Conservation (phyloP, 92 coral and sea anemone genomes). For the Porites evermanni region DNA sequence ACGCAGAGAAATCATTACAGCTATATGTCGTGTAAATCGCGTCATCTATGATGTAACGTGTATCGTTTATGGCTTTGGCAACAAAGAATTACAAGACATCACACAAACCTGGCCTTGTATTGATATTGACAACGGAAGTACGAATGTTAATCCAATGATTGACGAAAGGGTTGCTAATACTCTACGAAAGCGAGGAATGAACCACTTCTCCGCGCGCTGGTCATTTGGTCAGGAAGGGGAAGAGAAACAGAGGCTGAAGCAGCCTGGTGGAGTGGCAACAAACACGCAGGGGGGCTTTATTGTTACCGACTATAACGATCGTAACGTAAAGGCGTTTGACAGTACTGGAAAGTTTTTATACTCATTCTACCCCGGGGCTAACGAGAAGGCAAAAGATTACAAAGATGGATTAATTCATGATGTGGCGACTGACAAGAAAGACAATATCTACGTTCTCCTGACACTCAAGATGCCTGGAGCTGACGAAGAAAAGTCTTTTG, state of each 20-base stretch:
- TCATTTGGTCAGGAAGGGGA: slow-evolving; percentile 24
- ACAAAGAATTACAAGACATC: background rate
- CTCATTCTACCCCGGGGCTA: slow-evolving; percentile 11
- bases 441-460: slow-evolving; percentile 40
- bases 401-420: background rate
- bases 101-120: slow-evolving; percentile 15
- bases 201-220: background rate
- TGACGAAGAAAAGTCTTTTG: background rate
- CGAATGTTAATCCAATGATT: background rate
- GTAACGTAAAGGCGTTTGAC: slow-evolving; percentile 53
- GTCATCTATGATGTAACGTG: slow-evolving; percentile 26
- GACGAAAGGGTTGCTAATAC: background rate
- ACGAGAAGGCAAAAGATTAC: background rate
- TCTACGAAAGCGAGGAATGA: background rate
- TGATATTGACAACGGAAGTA: background rate
- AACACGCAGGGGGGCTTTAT: slow-evolving; percentile 46
- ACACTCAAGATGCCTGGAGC: background rate
- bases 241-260: slow-evolving; percentile 32
- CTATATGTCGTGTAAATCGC: slow-evolving; percentile 37
- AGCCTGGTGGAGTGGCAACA: slow-evolving; percentile 45
- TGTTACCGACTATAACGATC: slow-evolving; percentile 50
- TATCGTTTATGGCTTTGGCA: background rate
- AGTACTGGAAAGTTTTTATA: slow-evolving; percentile 27
- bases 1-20: slow-evolving; percentile 34
- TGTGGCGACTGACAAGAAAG: slow-evolving; percentile 42